Conservation (phyloP, 2,888 invertebrate species). For the Xanthorhoe designata region DNA sequence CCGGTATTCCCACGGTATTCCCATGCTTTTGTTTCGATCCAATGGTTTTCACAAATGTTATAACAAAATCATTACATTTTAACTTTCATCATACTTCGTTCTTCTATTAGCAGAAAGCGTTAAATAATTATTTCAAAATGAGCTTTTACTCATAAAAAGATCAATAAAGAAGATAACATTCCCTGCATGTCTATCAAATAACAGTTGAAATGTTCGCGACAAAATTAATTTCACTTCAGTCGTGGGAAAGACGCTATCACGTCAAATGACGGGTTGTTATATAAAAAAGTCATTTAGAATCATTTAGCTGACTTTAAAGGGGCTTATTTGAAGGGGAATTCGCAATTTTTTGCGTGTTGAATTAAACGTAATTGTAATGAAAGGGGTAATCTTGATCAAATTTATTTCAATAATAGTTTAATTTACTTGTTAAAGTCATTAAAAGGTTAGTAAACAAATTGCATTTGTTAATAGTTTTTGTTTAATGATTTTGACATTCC, state of each 20-base stretch:
- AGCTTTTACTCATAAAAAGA: constrained; percentile 27
- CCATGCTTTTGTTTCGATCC: too few relatives aligned
- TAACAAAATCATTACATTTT: neutral
- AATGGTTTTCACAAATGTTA: too few relatives aligned
- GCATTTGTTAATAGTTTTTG: neutral
- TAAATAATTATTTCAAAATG: constrained; percentile 23
- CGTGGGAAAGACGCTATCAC: constrained; percentile 43
- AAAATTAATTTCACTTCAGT: constrained; percentile 40
- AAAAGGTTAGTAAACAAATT: neutral
- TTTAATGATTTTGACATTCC: neutral
- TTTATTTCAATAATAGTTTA: constrained; percentile 27
- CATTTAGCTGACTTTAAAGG: constrained; percentile 38
- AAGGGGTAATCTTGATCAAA: constrained; percentile 23
- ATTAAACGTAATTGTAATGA: constrained; percentile 29
- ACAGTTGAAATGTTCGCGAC: constrained; percentile 30
- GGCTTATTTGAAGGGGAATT: constrained; percentile 26
- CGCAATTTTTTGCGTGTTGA: constrained; percentile 31
- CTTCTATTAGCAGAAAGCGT: neutral
- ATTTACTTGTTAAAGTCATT: neutral
- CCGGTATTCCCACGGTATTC: too few relatives aligned
- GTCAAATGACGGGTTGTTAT: constrained; percentile 25
- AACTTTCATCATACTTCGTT: neutral
- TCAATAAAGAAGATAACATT: constrained; percentile 39
- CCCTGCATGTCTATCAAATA: constrained; percentile 32
- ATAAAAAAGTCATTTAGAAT: constrained; percentile 41